Base-by-base conservation (phyloP, 2,113 vertebrate genomes). In the Channa maculata region DNA sequence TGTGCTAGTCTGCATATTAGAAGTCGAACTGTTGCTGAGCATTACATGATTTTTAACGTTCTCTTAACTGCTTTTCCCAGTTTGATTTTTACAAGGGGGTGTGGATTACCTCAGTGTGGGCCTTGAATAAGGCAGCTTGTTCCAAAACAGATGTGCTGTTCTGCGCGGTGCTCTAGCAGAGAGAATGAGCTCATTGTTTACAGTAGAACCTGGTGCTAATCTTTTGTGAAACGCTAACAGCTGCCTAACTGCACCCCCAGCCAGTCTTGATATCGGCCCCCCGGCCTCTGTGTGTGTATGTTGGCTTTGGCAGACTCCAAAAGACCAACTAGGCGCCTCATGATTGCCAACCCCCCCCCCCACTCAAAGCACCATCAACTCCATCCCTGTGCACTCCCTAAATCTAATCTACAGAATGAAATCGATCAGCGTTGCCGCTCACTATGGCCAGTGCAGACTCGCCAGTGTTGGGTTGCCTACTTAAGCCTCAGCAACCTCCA, bases 181-280 rank as follows among this genome's bases (percentile, higher is more conserved):
- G 71, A 92, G 92, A 93, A 92, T 92, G 93, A 93, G 91, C 90
- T 93, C 91, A 92, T 92, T 93, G 92, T 94, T 93, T 93, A 91
- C 86, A 84, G 86, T 88, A 43, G 67, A 90, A 93, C 91, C 91
- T 92, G 90, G 89, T 90, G 91, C 91, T 89, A 92, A 93, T 93
- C 87, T 89, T 86, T 86, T 86, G 88, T 89, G 85, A 93, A 93
- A 93, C 44, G 73, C 84, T 93, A 92, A 92, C 92, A 93, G 92
- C 92, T 92, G 93, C 87, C 80, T 86, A 78, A 84, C 77, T 89
- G 83, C 80, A 61, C 83, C 86, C 84, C 80, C 43, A 77, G 79
- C 78, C 84, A 66, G 72, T 48, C 66, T 66, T 45, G 36, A 86
- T 82, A 79, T 41, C 12, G 5, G 71, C 71, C 71, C 67, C 51